These are phyloP conservation scores for Azemiops feae DNA, from an alignment of 2,113 vertebrate species.

Conservation along the genomic window DNA sequence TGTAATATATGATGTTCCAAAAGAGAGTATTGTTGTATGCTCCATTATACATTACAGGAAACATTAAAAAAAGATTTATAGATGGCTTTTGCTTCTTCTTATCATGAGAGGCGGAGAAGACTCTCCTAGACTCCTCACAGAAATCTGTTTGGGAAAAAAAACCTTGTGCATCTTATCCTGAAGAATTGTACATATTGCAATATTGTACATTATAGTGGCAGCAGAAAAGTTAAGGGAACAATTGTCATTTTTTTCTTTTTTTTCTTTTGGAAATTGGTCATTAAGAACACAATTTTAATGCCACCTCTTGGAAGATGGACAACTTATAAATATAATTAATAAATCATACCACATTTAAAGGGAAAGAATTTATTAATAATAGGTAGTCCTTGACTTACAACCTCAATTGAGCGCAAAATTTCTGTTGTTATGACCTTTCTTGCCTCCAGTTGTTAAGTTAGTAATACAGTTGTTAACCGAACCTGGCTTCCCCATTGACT, in stretches of 20 bases:
- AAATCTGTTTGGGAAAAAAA: background rate
- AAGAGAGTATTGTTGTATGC: background rate
- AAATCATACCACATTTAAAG: no score
- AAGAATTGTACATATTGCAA: background rate
- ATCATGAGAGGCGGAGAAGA: background rate
- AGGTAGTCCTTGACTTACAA: no score
- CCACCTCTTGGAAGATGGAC: no score
- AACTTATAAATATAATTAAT: no score
- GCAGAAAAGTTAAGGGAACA: background rate
- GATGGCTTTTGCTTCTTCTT: no score
- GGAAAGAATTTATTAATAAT: no score
- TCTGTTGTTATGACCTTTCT: no score
- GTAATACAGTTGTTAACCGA: no score
- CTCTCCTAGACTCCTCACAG: background rate
- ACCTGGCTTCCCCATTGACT: no score
- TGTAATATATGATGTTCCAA: background rate
- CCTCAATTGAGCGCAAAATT: no score
- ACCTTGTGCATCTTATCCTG: background rate
- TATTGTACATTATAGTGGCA: background rate
- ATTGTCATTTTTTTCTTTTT: background rate
- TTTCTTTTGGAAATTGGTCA: background rate
- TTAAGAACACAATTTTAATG: background rate
- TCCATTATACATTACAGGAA: background rate
- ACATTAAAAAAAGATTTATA: background rate
- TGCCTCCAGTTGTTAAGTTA: no score